phyloP scores from a whole-genome alignment of 2,113 vertebrate genomes.

The Coracopsis vasa region DNA sequence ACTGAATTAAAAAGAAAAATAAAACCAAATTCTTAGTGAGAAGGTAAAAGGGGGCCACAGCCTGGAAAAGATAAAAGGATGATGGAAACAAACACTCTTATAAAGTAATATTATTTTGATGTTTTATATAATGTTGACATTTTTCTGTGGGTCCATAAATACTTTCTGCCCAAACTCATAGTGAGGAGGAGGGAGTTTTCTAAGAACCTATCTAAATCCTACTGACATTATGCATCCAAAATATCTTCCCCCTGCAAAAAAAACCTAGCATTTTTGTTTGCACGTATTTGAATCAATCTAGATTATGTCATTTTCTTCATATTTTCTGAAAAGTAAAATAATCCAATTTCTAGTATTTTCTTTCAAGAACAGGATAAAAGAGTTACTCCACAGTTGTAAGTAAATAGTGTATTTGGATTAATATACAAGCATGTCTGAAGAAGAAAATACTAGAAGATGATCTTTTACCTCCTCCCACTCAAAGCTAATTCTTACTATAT shows the following conservation, averaged over 20 bases:
- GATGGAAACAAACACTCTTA: not conserved
- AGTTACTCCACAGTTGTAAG: not conserved
- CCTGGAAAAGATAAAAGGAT: not conserved
- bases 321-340: not conserved
- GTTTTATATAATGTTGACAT: not conserved
- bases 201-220: not conserved
- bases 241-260: not conserved
- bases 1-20: not conserved
- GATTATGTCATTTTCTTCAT: not conserved
- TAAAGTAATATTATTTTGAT: not conserved
- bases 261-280: not conserved
- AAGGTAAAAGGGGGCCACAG: not conserved
- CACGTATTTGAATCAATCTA: not conserved
- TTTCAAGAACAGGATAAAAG: not conserved
- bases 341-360: not conserved
- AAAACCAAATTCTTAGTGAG: not conserved
- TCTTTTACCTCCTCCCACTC: slow-evolving; percentile 13
- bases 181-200: not conserved
- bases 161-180: not conserved
- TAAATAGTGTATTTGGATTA: not conserved
- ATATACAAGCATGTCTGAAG: not conserved
- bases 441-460: not conserved
- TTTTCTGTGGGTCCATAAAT: not conserved
- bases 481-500: slow-evolving; percentile 33
- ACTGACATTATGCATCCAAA: not conserved